These are phyloP conservation scores for Conchocele bisecta DNA, from an alignment of 2,888 invertebrate genomes.

Conservation along the genomic window DNA sequence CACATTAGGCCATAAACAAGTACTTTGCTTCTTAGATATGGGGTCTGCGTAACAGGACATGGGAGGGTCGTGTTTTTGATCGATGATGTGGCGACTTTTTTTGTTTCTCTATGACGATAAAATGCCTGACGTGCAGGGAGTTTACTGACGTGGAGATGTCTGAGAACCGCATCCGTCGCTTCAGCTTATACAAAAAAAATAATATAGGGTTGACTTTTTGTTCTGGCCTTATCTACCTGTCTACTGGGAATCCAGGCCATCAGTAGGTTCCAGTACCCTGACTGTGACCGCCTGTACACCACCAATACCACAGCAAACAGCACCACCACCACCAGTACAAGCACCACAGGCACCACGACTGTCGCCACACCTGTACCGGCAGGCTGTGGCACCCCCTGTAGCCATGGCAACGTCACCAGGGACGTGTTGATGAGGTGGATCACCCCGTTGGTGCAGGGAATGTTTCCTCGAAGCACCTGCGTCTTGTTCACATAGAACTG, in stretches of 20 bases:
- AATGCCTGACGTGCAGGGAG: too few relatives aligned
- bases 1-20: too few relatives aligned
- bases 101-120: too few relatives aligned
- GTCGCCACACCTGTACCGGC: constrained; percentile 44
- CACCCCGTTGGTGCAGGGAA: constrained; percentile 68
- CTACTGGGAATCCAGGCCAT: constrained; percentile 36
- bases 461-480: constrained; percentile 61
- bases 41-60: too few relatives aligned
- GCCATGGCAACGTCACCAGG: constrained; percentile 22
- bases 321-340: constrained; percentile 38
- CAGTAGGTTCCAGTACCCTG: constrained; percentile 57
- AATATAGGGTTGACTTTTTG: too few relatives aligned
- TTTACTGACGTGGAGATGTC: too few relatives aligned
- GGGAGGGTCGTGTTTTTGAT: too few relatives aligned
- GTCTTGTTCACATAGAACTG: constrained; percentile 65
- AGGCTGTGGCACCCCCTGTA: constrained; percentile 33
- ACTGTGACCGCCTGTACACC: constrained; percentile 46
- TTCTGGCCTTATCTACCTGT: too few relatives aligned
- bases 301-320: constrained; percentile 46
- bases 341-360: constrained; percentile 32
- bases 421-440: constrained; percentile 63
- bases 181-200: too few relatives aligned
- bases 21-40: too few relatives aligned
- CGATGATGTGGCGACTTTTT: too few relatives aligned
- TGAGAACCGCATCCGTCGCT: too few relatives aligned